Percentiles rank a stretch among this genome's conserved stretches.
Conservation (phyloP, 2,888 invertebrate species). For the Conus canariensis region DNA sequence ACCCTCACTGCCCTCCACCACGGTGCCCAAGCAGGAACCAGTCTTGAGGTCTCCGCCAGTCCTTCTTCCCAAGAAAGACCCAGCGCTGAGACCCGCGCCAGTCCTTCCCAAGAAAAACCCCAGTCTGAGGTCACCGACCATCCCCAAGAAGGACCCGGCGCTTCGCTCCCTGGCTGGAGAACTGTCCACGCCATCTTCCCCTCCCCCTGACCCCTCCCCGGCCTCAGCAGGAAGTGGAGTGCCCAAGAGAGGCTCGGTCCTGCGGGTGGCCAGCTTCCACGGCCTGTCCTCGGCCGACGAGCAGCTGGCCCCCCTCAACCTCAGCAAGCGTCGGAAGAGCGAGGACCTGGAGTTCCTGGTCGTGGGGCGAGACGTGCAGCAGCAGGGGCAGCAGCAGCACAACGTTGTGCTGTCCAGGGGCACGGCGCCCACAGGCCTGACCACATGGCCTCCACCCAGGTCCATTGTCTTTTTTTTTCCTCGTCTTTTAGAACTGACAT, state of each 20-base stretch:
- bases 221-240: neutral
- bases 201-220: neutral
- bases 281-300: slow-evolving; percentile 8
- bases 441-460: slow-evolving; percentile 23
- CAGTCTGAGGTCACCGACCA: neutral
- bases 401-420: neutral
- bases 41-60: neutral
- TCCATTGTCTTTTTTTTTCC: no score
- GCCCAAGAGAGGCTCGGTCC: slow-evolving; percentile 31
- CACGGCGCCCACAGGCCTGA: neutral
- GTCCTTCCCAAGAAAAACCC: slow-evolving; percentile 17
- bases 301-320: slow-evolving; percentile 39
- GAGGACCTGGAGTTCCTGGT: slow-evolving; percentile 9
- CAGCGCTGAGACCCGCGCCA: neutral
- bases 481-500: neutral
- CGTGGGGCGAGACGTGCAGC: neutral
- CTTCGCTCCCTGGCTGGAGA: neutral
- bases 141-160: slow-evolving; percentile 26
- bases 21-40: neutral
- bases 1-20: neutral
- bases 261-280: slow-evolving; percentile 36
- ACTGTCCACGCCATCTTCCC: no score
- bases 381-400: neutral
- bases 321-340: slow-evolving; percentile 43
- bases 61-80: neutral